Conservation (phyloP, 2,113 vertebrate species). For the Platichthys stellatus region DNA sequence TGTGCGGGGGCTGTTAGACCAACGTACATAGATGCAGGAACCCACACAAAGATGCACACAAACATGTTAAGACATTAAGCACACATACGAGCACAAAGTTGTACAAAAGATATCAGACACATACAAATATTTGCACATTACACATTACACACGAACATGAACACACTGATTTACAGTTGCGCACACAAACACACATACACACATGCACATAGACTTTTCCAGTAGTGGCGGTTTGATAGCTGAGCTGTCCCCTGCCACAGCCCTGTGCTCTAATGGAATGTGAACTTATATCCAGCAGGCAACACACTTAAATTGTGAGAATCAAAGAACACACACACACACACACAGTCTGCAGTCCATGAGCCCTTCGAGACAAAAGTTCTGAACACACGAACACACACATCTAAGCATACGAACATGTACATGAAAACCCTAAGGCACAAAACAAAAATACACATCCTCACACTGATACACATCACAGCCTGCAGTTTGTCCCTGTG, state of each 20-base stretch:
- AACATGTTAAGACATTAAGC: not conserved
- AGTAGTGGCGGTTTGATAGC: constrained; percentile 67
- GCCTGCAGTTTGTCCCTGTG: constrained; percentile 38
- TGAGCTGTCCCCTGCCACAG: constrained; percentile 66
- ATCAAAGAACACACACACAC: constrained; percentile 47
- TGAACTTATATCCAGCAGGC: constrained; percentile 72
- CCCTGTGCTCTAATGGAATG: constrained; percentile 70
- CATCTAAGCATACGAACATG: constrained; percentile 12
- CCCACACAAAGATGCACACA: constrained; percentile 9
- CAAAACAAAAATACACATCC: constrained; percentile 26
- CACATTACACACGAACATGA: not conserved
- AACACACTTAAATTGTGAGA: constrained; percentile 51
- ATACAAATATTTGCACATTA: not conserved
- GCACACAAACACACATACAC: not conserved
- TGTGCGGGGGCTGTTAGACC: constrained; percentile 66
- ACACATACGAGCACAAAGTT: not conserved
- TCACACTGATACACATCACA: constrained; percentile 26
- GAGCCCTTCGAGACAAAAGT: constrained; percentile 57
- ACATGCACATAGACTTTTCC: constrained; percentile 34
- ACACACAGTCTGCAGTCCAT: constrained; percentile 31
- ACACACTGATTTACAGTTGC: not conserved
- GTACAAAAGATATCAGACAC: not conserved
- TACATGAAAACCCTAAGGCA: constrained; percentile 12
- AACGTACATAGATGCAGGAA: constrained; percentile 12
- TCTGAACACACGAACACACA: constrained; percentile 35